Evolutionary conservation across 2,113 vertebrate genomes (phyloP).

Genomic region (Pterocles burchelli): DNA sequence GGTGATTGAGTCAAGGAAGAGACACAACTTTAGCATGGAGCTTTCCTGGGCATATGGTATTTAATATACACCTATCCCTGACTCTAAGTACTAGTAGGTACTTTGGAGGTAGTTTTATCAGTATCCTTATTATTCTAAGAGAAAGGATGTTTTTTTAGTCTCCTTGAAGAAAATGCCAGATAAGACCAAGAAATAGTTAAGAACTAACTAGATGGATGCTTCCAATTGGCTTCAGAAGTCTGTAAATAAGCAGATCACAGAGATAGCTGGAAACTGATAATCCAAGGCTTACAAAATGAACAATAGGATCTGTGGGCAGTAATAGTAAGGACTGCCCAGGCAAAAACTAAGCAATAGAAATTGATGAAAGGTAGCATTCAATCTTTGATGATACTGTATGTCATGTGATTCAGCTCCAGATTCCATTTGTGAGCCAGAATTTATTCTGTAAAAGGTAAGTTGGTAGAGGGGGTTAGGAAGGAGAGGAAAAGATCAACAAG

Average conservation of each 20-base stretch:
- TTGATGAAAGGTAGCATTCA: neutral
- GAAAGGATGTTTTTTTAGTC: neutral
- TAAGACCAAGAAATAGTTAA: neutral
- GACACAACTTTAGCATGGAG: neutral
- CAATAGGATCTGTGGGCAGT: neutral
- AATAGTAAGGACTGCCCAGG: neutral
- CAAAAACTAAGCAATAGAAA: neutral
- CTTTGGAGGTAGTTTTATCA: neutral
- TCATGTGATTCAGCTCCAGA: neutral
- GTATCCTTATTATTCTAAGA: neutral
- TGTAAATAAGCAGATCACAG: neutral
- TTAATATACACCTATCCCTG: neutral
- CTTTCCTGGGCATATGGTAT: neutral
- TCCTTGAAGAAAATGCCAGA: neutral
- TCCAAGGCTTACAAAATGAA: neutral
- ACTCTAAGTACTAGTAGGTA: neutral
- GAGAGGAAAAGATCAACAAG: neutral
- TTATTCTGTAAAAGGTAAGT: neutral
- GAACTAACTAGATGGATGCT: neutral
- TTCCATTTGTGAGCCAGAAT: neutral
- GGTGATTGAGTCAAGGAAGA: neutral
- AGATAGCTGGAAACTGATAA: neutral
- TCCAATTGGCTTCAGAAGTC: neutral
- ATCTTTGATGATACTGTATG: neutral
- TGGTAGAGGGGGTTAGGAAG: neutral